A percentile compares a stretch with the other conserved stretches of the same genome.
These are phyloP conservation scores for Hippocampus barbouri DNA, from an alignment of 2,113 vertebrate genomes.

Conservation along the genomic window DNA sequence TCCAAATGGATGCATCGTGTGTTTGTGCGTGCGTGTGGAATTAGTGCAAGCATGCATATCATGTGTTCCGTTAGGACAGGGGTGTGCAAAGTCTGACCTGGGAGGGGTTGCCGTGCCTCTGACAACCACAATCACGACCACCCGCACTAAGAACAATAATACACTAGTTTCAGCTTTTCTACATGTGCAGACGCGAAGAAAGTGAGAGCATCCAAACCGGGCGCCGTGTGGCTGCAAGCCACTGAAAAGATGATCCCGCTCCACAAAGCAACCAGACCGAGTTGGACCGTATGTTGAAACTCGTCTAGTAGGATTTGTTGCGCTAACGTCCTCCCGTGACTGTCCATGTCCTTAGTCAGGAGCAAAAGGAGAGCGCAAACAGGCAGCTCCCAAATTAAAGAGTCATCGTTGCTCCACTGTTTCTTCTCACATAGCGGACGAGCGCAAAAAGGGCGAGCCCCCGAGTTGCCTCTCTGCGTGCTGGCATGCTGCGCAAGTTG, in stretches of 20 bases:
- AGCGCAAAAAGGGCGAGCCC: constrained; percentile 27
- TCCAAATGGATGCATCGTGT: constrained; percentile 26
- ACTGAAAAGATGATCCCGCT: constrained; percentile 4
- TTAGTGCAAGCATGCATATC: neutral
- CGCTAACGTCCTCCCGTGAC: neutral
- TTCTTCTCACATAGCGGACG: constrained; percentile 37
- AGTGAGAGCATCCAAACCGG: no score
- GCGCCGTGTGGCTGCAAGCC: neutral
- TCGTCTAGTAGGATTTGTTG: neutral
- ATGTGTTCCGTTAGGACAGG: no score
- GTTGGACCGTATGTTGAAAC: neutral
- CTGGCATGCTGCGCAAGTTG: constrained; percentile 51
- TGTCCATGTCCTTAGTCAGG: neutral
- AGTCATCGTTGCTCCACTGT: constrained; percentile 44
- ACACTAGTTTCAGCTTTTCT: no score
- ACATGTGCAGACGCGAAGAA: no score
- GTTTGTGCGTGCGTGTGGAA: constrained; percentile 11
- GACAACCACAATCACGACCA: no score
- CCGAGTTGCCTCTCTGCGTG: constrained; percentile 42
- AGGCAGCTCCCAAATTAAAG: constrained; percentile 36
- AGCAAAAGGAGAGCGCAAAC: constrained; percentile 18
- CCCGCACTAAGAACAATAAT: no score
- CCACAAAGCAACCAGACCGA: neutral
- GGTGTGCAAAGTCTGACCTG: no score
- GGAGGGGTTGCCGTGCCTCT: no score